Percentiles rank a stretch among this genome's conserved stretches.
Conservation (phyloP, 1,140 invertebrate species). For the Rhynchophorus ferrugineus region DNA sequence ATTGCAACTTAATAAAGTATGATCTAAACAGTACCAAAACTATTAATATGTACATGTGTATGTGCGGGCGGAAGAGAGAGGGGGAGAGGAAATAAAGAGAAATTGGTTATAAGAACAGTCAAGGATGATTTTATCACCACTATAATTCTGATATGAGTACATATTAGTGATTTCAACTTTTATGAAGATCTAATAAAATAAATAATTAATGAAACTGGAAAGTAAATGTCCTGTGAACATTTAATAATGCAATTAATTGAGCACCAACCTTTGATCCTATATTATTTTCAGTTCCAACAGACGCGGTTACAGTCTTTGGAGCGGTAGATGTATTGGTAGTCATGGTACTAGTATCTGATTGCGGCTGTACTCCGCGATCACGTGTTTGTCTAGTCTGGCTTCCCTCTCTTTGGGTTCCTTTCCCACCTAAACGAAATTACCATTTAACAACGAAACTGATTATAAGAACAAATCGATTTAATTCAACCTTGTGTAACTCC, state of each 20-base stretch:
- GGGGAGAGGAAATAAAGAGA: too few species aligned
- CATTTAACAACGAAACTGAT: not conserved
- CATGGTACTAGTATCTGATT: slow-evolving; percentile 57
- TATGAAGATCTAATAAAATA: too few species aligned
- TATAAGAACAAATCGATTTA: not conserved
- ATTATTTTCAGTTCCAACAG: slow-evolving; percentile 52
- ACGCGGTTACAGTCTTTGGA: slow-evolving; percentile 53
- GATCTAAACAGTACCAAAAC: too few species aligned
- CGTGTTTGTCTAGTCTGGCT: slow-evolving; percentile 39
- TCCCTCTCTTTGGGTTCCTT: slow-evolving; percentile 35
- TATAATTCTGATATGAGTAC: too few species aligned
- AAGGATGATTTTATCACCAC: too few species aligned
- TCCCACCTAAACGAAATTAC: slow-evolving; percentile 27
- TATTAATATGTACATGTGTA: too few species aligned
- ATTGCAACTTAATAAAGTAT: too few species aligned
- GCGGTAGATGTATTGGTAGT: slow-evolving; percentile 48
- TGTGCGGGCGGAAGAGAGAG: too few species aligned
- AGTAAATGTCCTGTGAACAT: too few species aligned
- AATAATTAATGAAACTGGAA: too few species aligned
- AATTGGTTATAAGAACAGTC: too few species aligned
- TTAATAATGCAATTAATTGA: too few species aligned
- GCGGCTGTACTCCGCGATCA: slow-evolving; percentile 47
- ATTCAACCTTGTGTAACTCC: slow-evolving; percentile 48
- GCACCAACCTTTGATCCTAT: slow-evolving; percentile 36
- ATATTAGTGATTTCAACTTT: slow-evolving; percentile 14